These are phyloP conservation scores for Nymphalis c-album DNA, from an alignment of 2,888 invertebrate species.

Conservation along the genomic window DNA sequence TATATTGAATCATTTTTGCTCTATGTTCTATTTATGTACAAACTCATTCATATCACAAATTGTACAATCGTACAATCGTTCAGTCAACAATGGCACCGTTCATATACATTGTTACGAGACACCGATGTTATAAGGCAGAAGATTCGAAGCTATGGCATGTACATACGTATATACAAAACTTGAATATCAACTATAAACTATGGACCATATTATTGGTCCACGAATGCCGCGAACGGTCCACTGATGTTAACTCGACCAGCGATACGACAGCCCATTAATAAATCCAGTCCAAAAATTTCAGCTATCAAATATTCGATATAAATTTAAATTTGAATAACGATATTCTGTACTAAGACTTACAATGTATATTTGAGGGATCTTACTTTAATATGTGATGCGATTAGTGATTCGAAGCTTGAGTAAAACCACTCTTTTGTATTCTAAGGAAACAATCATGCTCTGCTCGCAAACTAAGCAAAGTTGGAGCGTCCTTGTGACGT, in stretches of 20 bases:
- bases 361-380: not conserved
- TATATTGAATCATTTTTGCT: slow-evolving; percentile 5
- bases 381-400: not conserved
- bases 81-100: slow-evolving; percentile 10
- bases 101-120: not conserved
- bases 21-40: slow-evolving; percentile 22
- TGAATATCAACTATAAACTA: not conserved
- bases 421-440: too few species aligned
- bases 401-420: too few species aligned
- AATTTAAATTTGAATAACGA: not conserved
- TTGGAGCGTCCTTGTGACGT: not conserved
- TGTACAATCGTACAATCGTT: slow-evolving; percentile 3
- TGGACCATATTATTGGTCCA: slow-evolving; percentile 1
- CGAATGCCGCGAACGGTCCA: not conserved
- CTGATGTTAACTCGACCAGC: not conserved
- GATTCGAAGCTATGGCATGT: not conserved
- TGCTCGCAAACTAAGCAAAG: too few species aligned
- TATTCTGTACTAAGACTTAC: not conserved
- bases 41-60: slow-evolving; percentile 19
- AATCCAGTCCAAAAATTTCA: not conserved
- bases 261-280: not conserved
- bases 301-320: not conserved
- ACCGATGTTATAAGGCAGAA: slow-evolving; percentile 5
- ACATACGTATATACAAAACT: not conserved
- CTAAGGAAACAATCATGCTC: too few species aligned